These are phyloP conservation scores for Uropetala carovei DNA, from an alignment of 2,888 invertebrate genomes.

Conservation along the genomic window DNA sequence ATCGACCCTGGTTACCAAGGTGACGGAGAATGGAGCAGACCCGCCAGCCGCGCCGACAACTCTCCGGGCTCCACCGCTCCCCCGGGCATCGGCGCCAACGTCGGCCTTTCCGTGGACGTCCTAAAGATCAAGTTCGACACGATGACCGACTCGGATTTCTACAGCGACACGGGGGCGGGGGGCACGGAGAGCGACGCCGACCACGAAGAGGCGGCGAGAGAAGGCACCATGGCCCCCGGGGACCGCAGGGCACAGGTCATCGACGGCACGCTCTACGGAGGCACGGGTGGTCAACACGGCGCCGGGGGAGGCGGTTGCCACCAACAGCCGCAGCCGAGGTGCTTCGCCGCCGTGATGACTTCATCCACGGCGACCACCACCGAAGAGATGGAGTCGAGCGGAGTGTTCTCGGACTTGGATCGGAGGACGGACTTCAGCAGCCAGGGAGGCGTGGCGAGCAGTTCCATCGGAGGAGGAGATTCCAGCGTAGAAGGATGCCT, in stretches of 20 bases:
- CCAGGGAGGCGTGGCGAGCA: not conserved
- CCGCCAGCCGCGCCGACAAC: constrained; percentile 89
- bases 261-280: constrained; percentile 91
- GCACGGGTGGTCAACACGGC: constrained; percentile 70
- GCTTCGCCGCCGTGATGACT: constrained; percentile 71
- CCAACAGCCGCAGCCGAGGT: constrained; percentile 69
- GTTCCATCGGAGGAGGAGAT: constrained; percentile 67
- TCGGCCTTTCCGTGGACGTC: constrained; percentile 67
- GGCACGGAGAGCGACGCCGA: constrained; percentile 91
- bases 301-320: constrained; percentile 68
- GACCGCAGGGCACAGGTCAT: constrained; percentile 90
- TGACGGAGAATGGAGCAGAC: constrained; percentile 92
- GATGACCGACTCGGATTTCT: constrained; percentile 95
- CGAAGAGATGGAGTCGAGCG: constrained; percentile 94
- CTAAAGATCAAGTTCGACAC: constrained; percentile 78
- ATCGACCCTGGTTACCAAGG: constrained; percentile 96
- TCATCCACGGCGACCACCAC: constrained; percentile 75
- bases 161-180: constrained; percentile 73
- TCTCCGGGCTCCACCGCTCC: constrained; percentile 75
- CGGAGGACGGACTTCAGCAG: constrained; percentile 81
- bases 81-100: constrained; percentile 76
- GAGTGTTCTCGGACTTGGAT: constrained; percentile 91
- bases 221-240: constrained; percentile 79
- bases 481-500: constrained; percentile 76
- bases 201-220: constrained; percentile 78